Evolutionary conservation across 2,888 invertebrate species (phyloP).

Genomic region (Cantharis flavilabris): DNA sequence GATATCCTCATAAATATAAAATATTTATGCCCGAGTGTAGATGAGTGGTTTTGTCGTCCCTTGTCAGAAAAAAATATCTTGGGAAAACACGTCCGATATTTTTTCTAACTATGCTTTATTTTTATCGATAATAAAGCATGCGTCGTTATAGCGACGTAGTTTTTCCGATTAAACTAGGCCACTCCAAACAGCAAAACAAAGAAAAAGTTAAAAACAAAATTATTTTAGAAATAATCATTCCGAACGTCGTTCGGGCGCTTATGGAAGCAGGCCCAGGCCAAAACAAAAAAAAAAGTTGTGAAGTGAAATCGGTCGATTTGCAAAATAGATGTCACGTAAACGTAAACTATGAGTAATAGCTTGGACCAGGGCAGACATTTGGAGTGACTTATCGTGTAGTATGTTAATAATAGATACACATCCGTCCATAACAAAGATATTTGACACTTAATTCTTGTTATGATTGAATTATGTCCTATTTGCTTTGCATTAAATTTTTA

Average conservation of each 20-base stretch:
- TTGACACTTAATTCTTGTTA: slow-evolving; percentile 29
- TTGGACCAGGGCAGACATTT: neutral
- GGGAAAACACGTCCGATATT: neutral
- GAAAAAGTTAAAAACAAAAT: neutral
- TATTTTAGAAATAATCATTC: neutral
- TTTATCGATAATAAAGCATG: neutral
- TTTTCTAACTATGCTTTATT: neutral
- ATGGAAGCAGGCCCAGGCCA: neutral
- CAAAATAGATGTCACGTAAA: neutral
- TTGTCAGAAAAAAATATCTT: neutral
- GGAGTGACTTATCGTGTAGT: slow-evolving; percentile 32
- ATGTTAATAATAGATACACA: slow-evolving; percentile 32
- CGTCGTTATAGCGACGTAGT: neutral
- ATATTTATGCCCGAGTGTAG: neutral
- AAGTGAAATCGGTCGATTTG: neutral
- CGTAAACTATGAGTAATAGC: neutral
- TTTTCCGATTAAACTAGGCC: neutral
- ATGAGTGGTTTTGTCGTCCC: neutral
- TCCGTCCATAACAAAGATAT: slow-evolving; percentile 30
- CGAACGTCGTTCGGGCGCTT: neutral
- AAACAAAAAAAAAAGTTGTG: neutral
- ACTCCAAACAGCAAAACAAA: neutral
- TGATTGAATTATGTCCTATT: slow-evolving; percentile 29
- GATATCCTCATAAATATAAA: neutral
- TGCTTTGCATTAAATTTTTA: neutral